Conservation (phyloP, 2,888 invertebrate species). For the Polymixis flavicincta region DNA sequence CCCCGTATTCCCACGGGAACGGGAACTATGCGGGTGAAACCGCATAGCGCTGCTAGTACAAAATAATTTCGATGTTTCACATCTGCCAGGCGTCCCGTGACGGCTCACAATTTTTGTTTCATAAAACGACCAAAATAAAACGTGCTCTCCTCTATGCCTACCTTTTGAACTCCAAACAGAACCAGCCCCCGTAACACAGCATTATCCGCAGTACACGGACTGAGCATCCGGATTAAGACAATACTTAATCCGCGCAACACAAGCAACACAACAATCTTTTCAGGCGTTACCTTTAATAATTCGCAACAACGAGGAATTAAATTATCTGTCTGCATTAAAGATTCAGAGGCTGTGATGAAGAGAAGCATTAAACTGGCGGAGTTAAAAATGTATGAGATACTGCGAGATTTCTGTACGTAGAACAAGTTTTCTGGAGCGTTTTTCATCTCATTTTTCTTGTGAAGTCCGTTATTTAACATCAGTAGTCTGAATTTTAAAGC, state of each 20-base stretch:
- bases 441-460: slow-evolving; percentile 41
- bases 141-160: background rate
- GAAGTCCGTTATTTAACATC: slow-evolving; percentile 13
- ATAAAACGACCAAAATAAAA: no score
- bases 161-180: slow-evolving; percentile 21
- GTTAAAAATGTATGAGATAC: slow-evolving; percentile 62
- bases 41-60: no score
- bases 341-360: slow-evolving; percentile 61
- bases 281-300: slow-evolving; percentile 69
- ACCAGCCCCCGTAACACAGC: background rate
- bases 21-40: no score
- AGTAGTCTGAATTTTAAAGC: slow-evolving; percentile 27
- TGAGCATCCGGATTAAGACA: slow-evolving; percentile 60
- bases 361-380: slow-evolving; percentile 54
- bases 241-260: slow-evolving; percentile 60
- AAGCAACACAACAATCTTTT: slow-evolving; percentile 55
- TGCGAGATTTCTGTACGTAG: slow-evolving; percentile 46
- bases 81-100: no score
- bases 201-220: slow-evolving; percentile 38
- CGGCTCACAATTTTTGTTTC: no score
- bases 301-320: slow-evolving; percentile 67
- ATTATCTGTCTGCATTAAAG: slow-evolving; percentile 68
- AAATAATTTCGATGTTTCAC: no score
- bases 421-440: slow-evolving; percentile 27
- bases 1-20: no score